Percentiles rank a stretch among this genome's conserved stretches.
phyloP scores from a whole-genome alignment of 2,888 invertebrate genomes.

The Amblyjoppa proteus region DNA sequence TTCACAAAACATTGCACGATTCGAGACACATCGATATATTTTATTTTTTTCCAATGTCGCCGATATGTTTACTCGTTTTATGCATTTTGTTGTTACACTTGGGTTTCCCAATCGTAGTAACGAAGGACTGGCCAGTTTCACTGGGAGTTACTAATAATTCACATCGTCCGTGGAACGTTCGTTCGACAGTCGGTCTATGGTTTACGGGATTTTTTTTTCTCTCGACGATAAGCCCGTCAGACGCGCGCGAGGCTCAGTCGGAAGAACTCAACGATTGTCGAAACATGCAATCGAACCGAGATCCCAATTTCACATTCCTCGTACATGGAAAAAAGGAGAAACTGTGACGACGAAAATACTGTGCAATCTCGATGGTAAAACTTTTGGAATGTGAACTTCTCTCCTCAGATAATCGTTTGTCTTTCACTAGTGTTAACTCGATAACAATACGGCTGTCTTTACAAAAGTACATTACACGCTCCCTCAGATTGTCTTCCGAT shows the following conservation, averaged over 20 bases:
- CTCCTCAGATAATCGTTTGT: no score
- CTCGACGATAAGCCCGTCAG: slow-evolving; percentile 30
- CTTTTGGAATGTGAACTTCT: background rate
- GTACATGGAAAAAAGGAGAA: background rate
- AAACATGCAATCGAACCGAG: background rate
- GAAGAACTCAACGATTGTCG: slow-evolving; percentile 35
- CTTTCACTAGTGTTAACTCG: background rate
- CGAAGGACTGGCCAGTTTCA: slow-evolving; percentile 56
- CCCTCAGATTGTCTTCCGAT: no score
- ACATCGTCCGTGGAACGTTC: slow-evolving; percentile 16
- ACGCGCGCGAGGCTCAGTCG: slow-evolving; percentile 38
- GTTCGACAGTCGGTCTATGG: slow-evolving; percentile 26
- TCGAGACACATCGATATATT: slow-evolving; percentile 13
- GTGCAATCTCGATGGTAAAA: background rate
- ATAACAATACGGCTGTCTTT: background rate
- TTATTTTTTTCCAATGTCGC: slow-evolving; percentile 21
- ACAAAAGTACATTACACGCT: background rate
- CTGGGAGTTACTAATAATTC: slow-evolving; percentile 26
- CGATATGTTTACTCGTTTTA: slow-evolving; percentile 61
- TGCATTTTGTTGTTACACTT: slow-evolving; percentile 24
- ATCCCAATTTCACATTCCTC: background rate
- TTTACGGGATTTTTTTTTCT: slow-evolving; percentile 1
- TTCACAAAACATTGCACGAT: slow-evolving; percentile 31
- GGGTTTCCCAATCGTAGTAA: slow-evolving; percentile 30
- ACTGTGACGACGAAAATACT: background rate